These are phyloP conservation scores for Ciconia stormi DNA, from an alignment of 2,113 vertebrate genomes.

Conservation along the genomic window DNA sequence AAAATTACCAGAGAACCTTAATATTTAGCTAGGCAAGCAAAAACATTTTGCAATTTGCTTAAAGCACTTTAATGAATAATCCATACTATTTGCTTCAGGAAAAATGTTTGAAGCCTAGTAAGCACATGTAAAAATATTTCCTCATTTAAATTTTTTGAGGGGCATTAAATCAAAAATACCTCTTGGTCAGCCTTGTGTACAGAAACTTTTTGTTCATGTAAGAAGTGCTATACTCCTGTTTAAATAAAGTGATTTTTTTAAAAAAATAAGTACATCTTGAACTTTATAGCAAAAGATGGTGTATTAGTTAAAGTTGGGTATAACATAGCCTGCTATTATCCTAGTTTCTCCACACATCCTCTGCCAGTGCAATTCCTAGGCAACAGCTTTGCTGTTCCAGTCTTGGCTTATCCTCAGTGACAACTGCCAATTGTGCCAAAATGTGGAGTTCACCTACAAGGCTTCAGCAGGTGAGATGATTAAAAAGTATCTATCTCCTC, in stretches of 20 bases:
- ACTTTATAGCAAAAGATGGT: not conserved
- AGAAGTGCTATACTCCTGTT: not conserved
- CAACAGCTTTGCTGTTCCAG: not conserved
- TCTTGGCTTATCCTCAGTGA: not conserved
- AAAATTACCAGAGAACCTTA: not conserved
- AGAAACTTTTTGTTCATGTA: not conserved
- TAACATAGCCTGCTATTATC: not conserved
- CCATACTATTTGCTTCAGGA: not conserved
- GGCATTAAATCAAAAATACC: not conserved
- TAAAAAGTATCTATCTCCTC: not conserved
- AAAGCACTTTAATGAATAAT: not conserved
- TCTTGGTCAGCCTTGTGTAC: not conserved
- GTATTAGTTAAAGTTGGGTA: not conserved
- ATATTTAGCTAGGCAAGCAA: not conserved
- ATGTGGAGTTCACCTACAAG: not conserved
- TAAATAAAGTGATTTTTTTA: not conserved
- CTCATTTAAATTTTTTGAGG: not conserved
- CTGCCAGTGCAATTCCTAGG: not conserved
- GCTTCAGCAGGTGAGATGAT: not conserved
- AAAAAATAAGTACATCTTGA: not conserved
- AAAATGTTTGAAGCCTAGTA: not conserved
- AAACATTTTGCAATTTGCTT: not conserved
- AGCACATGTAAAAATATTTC: not conserved
- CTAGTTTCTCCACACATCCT: not conserved
- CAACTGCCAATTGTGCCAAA: not conserved